Conservation (phyloP, 1,140 invertebrate species). For the Proctacanthus coquilletti region DNA sequence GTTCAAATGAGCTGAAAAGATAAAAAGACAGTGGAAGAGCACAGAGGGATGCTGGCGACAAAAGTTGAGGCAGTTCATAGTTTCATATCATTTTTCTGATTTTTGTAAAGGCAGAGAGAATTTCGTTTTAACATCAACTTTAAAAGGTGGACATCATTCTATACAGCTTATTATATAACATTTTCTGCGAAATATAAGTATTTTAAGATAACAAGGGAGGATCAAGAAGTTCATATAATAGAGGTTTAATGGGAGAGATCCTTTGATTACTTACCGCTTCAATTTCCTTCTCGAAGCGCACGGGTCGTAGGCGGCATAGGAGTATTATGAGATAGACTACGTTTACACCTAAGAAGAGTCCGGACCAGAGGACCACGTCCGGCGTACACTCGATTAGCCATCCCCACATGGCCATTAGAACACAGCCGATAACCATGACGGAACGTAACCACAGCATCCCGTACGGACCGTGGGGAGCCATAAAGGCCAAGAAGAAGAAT, state of each 20-base stretch:
- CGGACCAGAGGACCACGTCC: constrained; percentile 76
- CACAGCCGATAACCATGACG: constrained; percentile 57
- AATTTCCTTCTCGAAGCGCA: constrained; percentile 70
- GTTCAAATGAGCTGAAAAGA: too few relatives aligned
- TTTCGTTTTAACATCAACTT: too few relatives aligned
- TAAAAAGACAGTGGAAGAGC: too few relatives aligned
- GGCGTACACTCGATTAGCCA: constrained; percentile 71
- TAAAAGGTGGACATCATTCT: too few relatives aligned
- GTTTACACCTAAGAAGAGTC: constrained; percentile 67
- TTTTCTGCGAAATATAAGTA: too few relatives aligned
- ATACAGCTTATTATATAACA: too few relatives aligned
- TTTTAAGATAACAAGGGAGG: too few relatives aligned
- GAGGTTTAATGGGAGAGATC: background rate
- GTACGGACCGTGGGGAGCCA: constrained; percentile 61
- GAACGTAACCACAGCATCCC: constrained; percentile 63
- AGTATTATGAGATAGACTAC: constrained; percentile 64
- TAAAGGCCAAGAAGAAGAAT: constrained; percentile 63
- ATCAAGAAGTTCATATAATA: too few relatives aligned
- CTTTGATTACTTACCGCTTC: constrained; percentile 60
- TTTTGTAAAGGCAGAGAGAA: too few relatives aligned
- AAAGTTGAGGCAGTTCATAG: too few relatives aligned
- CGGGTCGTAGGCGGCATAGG: constrained; percentile 64
- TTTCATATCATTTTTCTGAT: too few relatives aligned
- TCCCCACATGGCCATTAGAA: constrained; percentile 64
- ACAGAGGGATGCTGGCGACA: too few relatives aligned